Evolutionary conservation across 2,888 invertebrate species (phyloP).

Genomic region (Stenodema calcarata): DNA sequence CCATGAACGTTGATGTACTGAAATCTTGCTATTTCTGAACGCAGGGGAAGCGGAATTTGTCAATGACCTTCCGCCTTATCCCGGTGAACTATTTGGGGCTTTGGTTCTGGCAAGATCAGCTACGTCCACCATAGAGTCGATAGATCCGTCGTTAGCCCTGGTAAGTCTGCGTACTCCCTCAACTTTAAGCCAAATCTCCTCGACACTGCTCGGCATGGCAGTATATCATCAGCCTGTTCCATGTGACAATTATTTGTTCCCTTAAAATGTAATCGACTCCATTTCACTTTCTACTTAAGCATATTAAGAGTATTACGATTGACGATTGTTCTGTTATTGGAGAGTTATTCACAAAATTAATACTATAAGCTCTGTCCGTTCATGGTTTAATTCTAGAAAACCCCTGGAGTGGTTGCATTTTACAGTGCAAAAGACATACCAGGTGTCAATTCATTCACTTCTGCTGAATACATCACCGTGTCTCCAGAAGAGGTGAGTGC

Average conservation of each 20-base stretch:
- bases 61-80: constrained; percentile 61
- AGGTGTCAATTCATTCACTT: constrained; percentile 18
- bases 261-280: too few species aligned
- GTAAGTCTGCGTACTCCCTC: too few species aligned
- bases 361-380: too few species aligned
- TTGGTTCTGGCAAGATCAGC: constrained; percentile 59
- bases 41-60: constrained; percentile 69
- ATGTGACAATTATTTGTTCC: too few species aligned
- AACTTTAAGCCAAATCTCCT: too few species aligned
- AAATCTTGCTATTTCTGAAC: background rate
- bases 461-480: background rate
- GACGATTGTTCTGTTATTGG: background rate
- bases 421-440: constrained; percentile 43
- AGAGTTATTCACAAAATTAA: background rate
- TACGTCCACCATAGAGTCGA: background rate
- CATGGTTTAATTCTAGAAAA: background rate
- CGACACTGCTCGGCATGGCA: too few species aligned
- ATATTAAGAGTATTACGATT: too few species aligned
- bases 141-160: constrained; percentile 35
- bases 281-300: too few species aligned
- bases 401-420: constrained; percentile 28
- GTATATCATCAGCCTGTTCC: too few species aligned
- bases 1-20: too few species aligned
- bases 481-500: background rate
- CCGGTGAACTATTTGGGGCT: constrained; percentile 62